Evolutionary conservation across 2,797 vertebrate species (phyloP), one percentile per base, ranked within the genome.

Genomic region (Erethizon dorsatum): DNA sequence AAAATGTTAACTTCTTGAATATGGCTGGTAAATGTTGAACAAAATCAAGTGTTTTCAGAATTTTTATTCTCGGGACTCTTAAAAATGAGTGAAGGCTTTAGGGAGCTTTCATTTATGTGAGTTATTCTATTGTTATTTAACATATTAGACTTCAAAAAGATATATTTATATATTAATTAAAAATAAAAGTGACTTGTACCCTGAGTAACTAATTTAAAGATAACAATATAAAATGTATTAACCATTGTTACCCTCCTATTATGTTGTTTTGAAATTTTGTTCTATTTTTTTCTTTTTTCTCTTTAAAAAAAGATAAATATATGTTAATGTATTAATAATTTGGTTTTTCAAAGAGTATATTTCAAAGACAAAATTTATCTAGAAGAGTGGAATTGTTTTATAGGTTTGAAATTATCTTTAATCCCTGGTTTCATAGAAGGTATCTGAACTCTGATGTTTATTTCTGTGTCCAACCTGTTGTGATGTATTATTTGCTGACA

Each of bases 251-350:
- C 37, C 37, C 37, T 41, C 37, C 37, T 41, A 41, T 41, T 41
- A 41, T 41, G 37, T 41, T 41, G 37, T 41, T 41, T 41, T 41
- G 37, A 41, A 41, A 41, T 41, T 41, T 41, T 41, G 37, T 41
- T 41, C 37, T 41, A 41, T 41, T 41, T 41, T 41, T 41, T 41
- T 41, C 37, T 41, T 41, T 41, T 41, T 41, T 41, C 37, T 41
- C 37, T 41, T 41, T 41, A 41, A 41, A 41, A 41, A 41, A 41
- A 41, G 37, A 41, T 41, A 41, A 41, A 41, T 41, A 41, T 41
- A 78, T 78, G n/a, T 83, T 91, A 88, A 83, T 91, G 9, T 91
- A 92, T 4, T 71, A 97, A 78, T 79, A 91, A 83, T 17, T 73
- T 65, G 13, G 26, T 84, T 82, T 75, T n/a, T 24, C 20, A 20